Evolutionary conservation across 1,140 invertebrate species (phyloP).

Genomic region (Nasonia vitripennis): DNA sequence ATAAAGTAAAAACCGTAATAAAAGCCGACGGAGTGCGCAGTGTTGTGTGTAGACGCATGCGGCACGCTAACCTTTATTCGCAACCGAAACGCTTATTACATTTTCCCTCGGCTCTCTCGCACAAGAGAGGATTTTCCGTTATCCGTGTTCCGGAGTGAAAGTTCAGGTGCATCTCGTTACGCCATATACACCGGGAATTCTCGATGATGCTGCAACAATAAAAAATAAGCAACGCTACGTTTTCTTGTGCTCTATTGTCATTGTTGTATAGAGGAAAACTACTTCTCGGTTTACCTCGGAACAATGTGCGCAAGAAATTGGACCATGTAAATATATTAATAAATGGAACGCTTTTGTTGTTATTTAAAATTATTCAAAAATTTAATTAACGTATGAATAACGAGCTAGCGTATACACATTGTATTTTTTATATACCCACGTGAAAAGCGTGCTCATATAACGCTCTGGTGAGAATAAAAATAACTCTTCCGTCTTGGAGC

Average conservation of each 20-base stretch:
- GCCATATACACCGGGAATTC: background rate
- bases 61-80: constrained; percentile 53
- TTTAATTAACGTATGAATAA: background rate
- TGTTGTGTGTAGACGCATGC: too few relatives aligned
- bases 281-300: too few relatives aligned
- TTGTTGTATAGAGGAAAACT: too few relatives aligned
- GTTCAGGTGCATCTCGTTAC: constrained; percentile 30
- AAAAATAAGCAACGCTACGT: too few relatives aligned
- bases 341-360: too few relatives aligned
- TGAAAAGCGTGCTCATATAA: background rate
- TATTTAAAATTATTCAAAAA: too few relatives aligned
- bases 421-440: background rate
- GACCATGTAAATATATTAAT: too few relatives aligned
- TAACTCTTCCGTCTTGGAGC: background rate
- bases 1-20: constrained; percentile 6
- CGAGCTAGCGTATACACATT: background rate
- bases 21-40: constrained; percentile 19
- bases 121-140: constrained; percentile 6
- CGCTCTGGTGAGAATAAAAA: background rate
- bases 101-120: constrained; percentile 2
- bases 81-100: constrained; percentile 24
- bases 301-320: too few relatives aligned
- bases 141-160: constrained; percentile 25
- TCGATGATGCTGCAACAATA: background rate
- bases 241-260: too few relatives aligned